Evolutionary conservation across 1,140 invertebrate genomes (phyloP), one percentile per base, ranked within the genome.

Genomic region (Aphelenchoides fujianensis): DNA sequence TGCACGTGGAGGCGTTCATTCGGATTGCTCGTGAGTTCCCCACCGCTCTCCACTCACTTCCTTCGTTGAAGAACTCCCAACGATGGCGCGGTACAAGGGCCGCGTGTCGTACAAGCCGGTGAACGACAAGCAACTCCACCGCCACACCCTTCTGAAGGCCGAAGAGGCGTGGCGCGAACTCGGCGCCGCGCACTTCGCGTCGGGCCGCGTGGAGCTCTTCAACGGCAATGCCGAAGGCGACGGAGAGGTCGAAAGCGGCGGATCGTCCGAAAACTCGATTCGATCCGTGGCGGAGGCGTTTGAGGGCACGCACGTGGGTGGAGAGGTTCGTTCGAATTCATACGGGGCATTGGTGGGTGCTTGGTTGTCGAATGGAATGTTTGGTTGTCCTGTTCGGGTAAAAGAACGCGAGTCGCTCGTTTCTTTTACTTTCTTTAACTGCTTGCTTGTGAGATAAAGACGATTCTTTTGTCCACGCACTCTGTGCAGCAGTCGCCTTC

Each of bases 1-100:
- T 80, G 1, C 79, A 80, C 63, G 67, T 80, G 23, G 79, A 80
- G 57, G 79, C 79, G 2, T 77, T 82, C 34, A 70, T 79, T 36
- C 62, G 78, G 19, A 77, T 82, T 19, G 69, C 72, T 32, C 72
- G 74, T 75, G 67, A 78, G 54, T 2, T 19, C 68, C 28, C 28
- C 31, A 2, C 41, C 2, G 75, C n/a, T n/a, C n/a, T n/a, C n/a
- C n/a, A n/a, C n/a, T n/a, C 16, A 35, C 9, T 74, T 34, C 16
- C 1, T 36, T 80, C 63, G n/a, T n/a, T n/a, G n/a, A 34, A 76
- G 74, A 64, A 34, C 78, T 80, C 32, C 79, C 81, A 5, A 70
- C 19, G 19, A 78, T 81, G 3, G 73, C 79, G n/a, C 36, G 55
- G 30, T 80, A 80, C 52, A 62, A 64, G 28, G 79, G 62, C 0